Conservation (phyloP, 2,888 invertebrate genomes). For the Pimpla rufipes region DNA sequence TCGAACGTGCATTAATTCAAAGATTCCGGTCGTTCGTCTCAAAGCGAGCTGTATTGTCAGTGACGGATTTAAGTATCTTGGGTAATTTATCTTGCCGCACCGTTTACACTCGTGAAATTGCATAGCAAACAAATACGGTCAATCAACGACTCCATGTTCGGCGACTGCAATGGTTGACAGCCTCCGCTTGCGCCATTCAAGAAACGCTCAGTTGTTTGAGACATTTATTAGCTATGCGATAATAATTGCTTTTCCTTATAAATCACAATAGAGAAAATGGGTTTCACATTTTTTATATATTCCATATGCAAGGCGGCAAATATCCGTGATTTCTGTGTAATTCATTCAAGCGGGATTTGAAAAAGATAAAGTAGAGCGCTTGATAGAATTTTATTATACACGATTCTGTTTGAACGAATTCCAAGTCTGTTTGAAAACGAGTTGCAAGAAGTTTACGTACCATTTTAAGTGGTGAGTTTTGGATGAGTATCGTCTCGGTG, state of each 20-base stretch:
- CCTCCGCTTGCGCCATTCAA: background rate
- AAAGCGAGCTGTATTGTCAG: background rate
- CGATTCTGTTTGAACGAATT: no score
- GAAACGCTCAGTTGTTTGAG: no score
- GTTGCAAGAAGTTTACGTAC: slow-evolving; percentile 85
- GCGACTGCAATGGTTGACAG: background rate
- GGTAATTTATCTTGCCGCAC: background rate
- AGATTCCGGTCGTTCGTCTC: background rate
- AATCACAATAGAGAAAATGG: no score
- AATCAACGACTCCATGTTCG: background rate
- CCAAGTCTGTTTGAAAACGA: background rate
- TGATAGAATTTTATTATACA: no score
- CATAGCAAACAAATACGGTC: background rate
- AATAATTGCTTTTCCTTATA: no score
- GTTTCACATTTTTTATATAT: no score
- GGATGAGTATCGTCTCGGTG: slow-evolving; percentile 98
- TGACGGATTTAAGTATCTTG: background rate
- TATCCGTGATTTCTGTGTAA: no score
- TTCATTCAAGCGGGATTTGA: no score
- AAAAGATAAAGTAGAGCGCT: no score
- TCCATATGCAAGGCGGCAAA: no score
- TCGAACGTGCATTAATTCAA: slow-evolving; percentile 43
- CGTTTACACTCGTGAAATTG: background rate
- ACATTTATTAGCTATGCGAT: no score
- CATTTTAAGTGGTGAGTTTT: slow-evolving; percentile 97